Percentiles rank a stretch among this genome's conserved stretches.
These are phyloP conservation scores for Spodoptera exigua DNA, from an alignment of 2,888 invertebrate species.

Conservation along the genomic window DNA sequence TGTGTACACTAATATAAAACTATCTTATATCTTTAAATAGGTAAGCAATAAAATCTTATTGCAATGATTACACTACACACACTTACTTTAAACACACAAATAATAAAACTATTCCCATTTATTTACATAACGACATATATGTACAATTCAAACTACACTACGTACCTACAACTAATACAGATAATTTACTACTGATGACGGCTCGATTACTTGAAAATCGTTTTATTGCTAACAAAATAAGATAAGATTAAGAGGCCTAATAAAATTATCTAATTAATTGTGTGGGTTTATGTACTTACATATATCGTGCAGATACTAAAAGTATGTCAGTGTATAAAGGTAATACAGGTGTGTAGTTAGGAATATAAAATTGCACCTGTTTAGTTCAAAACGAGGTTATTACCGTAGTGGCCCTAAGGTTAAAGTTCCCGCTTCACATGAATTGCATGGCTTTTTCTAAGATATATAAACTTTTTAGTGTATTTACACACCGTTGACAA, in stretches of 20 bases:
- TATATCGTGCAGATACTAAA: background rate
- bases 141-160: conserved; percentile 6
- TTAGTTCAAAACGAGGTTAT: too few relatives aligned
- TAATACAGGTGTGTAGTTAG: too few relatives aligned
- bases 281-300: conserved; percentile 8
- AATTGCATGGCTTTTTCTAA: too few relatives aligned
- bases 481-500: too few relatives aligned
- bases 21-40: background rate
- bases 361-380: too few relatives aligned
- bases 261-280: conserved; percentile 28
- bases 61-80: background rate
- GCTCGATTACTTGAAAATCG: conserved; percentile 23
- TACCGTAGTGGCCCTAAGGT: too few relatives aligned
- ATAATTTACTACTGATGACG: conserved; percentile 23
- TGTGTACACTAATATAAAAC: too few relatives aligned
- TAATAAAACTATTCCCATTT: conserved; percentile 13
- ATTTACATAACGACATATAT: conserved; percentile 8
- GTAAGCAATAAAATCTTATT: background rate
- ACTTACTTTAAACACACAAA: background rate
- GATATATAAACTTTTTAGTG: too few relatives aligned
- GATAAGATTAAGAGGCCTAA: conserved; percentile 8
- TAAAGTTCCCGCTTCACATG: too few relatives aligned
- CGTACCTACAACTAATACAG: conserved; percentile 18
- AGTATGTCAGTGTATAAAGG: too few relatives aligned
- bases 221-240: conserved; percentile 26